Evolutionary conservation across 1,140 invertebrate genomes (phyloP).

Genomic region (Leptinotarsa texana): DNA sequence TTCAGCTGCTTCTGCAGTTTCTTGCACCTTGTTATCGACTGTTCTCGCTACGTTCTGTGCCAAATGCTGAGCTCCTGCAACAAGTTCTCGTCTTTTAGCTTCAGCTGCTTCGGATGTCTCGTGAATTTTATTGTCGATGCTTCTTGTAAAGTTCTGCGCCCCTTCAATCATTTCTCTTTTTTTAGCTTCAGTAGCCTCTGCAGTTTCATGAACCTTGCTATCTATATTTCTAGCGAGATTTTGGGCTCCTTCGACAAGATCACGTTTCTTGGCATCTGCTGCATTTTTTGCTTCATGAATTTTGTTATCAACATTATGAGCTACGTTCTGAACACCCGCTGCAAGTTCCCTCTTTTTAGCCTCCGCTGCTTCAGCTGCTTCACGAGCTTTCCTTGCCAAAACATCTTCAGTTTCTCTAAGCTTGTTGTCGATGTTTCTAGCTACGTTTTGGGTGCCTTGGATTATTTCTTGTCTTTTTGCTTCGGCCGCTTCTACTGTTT

Average conservation of each 20-base stretch:
- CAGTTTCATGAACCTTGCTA: slow-evolving; percentile 28
- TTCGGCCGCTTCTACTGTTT: slow-evolving; percentile 30
- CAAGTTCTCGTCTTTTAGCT: slow-evolving; percentile 1
- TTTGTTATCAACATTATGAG: slow-evolving; percentile 29
- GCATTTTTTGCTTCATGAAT: slow-evolving; percentile 25
- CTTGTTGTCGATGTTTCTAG: slow-evolving; percentile 31
- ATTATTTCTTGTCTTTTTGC: slow-evolving; percentile 26
- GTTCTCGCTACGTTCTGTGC: slow-evolving; percentile 26
- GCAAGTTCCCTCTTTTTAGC: slow-evolving; percentile 26
- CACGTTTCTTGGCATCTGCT: slow-evolving; percentile 33
- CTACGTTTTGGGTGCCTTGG: slow-evolving; percentile 22
- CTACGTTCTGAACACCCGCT: slow-evolving; percentile 27
- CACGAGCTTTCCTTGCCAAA: slow-evolving; percentile 14
- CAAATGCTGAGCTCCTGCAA: slow-evolving; percentile 12
- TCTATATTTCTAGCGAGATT: slow-evolving; percentile 32
- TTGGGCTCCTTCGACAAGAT: slow-evolving; percentile 35
- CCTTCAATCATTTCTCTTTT: slow-evolving; percentile 14
- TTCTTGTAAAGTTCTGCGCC: slow-evolving; percentile 17
- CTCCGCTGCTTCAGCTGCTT: slow-evolving; percentile 19
- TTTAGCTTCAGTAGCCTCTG: slow-evolving; percentile 30
- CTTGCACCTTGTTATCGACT: slow-evolving; percentile 28
- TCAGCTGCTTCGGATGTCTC: slow-evolving; percentile 28
- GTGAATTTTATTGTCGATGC: slow-evolving; percentile 26
- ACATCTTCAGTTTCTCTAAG: slow-evolving; percentile 27
- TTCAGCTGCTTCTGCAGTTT: slow-evolving; percentile 23